Evolutionary conservation across 1,140 invertebrate species (phyloP), one percentile per base, ranked within the genome.

Genomic region (Heliconius melpomene): DNA sequence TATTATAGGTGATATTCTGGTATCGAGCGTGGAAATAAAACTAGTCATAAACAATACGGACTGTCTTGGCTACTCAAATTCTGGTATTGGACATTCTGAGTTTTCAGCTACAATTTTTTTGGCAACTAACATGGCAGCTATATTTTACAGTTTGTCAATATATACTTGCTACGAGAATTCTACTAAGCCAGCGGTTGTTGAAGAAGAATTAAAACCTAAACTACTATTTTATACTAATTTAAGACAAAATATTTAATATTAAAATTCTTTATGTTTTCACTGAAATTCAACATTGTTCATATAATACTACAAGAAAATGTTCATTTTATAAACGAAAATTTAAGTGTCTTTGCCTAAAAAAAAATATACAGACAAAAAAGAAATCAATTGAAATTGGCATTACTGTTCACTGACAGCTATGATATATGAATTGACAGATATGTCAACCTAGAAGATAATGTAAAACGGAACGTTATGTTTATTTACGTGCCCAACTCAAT

Each of bases 401-500:
- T 29, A 11, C 26, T 66, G 9, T 29, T n/a, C 60, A 26, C 60
- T 80, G 73, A 71, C 78, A 79, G 54, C 38, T 79, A 23, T 66
- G 60, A 36, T 36, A 7, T 36, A 36, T 36, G 32, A 36, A 36
- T 36, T 36, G 32, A 7, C 78, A 79, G 54, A 54, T 79, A 26
- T 66, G 60, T 66, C 60, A 66, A 66, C 60, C 26, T 29, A 66
- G 11, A 66, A 66, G 60, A 29, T 66, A 29, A 26, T 60, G 83
- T 89, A 74, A 78, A 89, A 88, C 82, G 88, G 81, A 91, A 89
- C 88, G 87, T 83, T 85, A 84, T 94, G 91, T 94, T 93, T 94
- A 94, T 94, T 94, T 94, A 94, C 91, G 91, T 94, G 90, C 90
- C 79, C 79, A 84, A 91, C 87, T 90, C 87, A 93, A 89, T 92